These are phyloP conservation scores for Tragelaphus scriptus DNA, from an alignment of 2,113 vertebrate genomes.

Conservation along the genomic window DNA sequence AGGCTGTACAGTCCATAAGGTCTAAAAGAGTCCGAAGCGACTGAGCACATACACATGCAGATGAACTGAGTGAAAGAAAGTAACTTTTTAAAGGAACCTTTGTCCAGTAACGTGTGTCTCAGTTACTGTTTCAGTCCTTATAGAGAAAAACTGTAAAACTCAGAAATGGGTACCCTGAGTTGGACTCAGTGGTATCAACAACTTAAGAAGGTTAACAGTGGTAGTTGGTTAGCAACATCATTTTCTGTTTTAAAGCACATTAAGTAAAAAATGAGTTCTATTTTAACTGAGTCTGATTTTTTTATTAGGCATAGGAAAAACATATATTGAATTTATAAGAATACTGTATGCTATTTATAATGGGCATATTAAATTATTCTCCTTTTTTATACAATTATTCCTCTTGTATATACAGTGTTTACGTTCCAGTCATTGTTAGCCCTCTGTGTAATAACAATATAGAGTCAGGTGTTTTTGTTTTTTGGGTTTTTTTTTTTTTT, in stretches of 20 bases:
- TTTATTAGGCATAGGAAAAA: neutral
- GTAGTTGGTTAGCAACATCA: neutral
- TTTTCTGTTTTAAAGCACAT: constrained; percentile 11
- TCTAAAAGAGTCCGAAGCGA: neutral
- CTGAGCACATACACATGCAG: neutral
- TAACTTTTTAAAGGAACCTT: neutral
- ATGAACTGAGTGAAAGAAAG: neutral
- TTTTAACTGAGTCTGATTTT: neutral
- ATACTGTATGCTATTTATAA: neutral
- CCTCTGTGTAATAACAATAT: neutral
- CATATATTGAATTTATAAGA: neutral
- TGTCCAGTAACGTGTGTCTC: neutral
- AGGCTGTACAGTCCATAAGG: neutral
- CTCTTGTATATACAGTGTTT: neutral
- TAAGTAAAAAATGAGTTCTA: neutral
- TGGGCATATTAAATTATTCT: neutral
- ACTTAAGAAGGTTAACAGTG: neutral
- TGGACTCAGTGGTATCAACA: neutral
- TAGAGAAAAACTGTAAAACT: neutral
- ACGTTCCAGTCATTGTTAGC: neutral
- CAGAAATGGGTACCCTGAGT: neutral
- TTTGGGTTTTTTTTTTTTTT: neutral
- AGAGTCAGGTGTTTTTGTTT: neutral
- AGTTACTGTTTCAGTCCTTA: neutral
- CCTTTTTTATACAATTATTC: neutral